Evolutionary conservation across 2,888 invertebrate genomes (phyloP).

Genomic region (Balanococcus diminutus): DNA sequence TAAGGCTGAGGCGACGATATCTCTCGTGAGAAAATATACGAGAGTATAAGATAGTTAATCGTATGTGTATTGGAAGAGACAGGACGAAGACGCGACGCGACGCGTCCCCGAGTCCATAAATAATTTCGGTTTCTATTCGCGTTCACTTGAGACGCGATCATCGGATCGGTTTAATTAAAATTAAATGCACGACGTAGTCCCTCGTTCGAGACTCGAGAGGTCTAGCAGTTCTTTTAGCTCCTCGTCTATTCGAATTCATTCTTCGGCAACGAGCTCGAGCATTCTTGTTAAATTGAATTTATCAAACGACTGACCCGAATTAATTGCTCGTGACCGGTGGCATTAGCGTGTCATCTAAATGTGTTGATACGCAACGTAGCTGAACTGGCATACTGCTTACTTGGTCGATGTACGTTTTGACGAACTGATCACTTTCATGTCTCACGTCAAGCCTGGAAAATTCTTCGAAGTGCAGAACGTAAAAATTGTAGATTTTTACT

Average conservation of each 20-base stretch:
- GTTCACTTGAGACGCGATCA: not conserved
- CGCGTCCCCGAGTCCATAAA: not conserved
- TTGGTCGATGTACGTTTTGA: too few relatives aligned
- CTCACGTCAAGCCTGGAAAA: too few relatives aligned
- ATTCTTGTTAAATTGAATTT: constrained; percentile 40
- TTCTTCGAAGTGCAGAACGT: too few relatives aligned
- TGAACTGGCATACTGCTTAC: too few relatives aligned
- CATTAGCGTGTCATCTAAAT: not conserved
- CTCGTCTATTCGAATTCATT: not conserved
- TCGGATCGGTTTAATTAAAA: constrained; percentile 37
- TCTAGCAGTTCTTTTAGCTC: not conserved
- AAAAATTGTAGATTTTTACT: too few relatives aligned
- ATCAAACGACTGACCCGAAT: constrained; percentile 27
- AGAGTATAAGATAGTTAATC: not conserved
- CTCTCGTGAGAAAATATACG: not conserved
- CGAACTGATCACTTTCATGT: too few relatives aligned
- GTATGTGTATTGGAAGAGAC: not conserved
- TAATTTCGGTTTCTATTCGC: not conserved
- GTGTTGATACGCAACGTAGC: too few relatives aligned
- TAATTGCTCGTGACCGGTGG: constrained; percentile 29
- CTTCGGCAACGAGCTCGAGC: not conserved
- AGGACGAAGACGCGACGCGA: not conserved
- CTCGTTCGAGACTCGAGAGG: not conserved
- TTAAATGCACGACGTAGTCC: not conserved
- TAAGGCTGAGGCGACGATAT: not conserved